Evolutionary conservation across 2,113 vertebrate species (phyloP), one percentile per base, ranked within the genome.

Genomic region (Crypturellus undulatus): DNA sequence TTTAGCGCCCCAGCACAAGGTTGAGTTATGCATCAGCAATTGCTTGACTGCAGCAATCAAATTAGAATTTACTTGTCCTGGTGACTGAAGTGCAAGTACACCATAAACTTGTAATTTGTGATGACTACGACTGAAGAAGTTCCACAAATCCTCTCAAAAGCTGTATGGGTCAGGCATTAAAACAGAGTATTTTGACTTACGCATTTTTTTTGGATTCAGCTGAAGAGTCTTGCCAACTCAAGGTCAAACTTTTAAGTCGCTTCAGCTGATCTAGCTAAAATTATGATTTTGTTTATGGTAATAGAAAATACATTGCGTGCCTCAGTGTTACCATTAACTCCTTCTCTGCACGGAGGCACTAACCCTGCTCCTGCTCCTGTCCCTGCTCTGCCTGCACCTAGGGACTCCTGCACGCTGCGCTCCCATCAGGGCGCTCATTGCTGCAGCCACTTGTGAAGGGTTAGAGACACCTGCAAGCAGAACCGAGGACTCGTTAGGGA

Each of bases 151-250:
- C 64, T 36, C 26, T 68, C 40, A n/a, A 15, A 28, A 68, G 49
- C 47, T n/a, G 3, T 5, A 42, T 6, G 17, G 45, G 8, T 79
- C 21, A 30, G 7, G 12, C 51, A 10, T 51, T 15, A 63, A 40
- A 62, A 49, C 2, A 32, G 17, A 32, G 21, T 34, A 15, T 28
- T 40, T 58, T 18, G 34, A 36, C n/a, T 67, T 49, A 9, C 12
- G 45, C 1, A 0, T 20, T 2, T 12, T 2, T 11, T 34, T 65
- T 36, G 19, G 16, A 25, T 32, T 60, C 14, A 54, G 25, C 16
- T 43, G 42, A 60, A 78, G 59, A 19, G 47, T 54, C 72, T 72
- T 56, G 21, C 30, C 62, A 30, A 38, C 4, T n/a, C 62, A 30
- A 38, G 5, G 16, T 67, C 45, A 62, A 79, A 47, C 43, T 60